A percentile compares a stretch with the other conserved stretches of the same genome.
These are phyloP conservation scores for Gallinago paraguaiae DNA, from an alignment of 2,113 vertebrate genomes.

Conservation along the genomic window DNA sequence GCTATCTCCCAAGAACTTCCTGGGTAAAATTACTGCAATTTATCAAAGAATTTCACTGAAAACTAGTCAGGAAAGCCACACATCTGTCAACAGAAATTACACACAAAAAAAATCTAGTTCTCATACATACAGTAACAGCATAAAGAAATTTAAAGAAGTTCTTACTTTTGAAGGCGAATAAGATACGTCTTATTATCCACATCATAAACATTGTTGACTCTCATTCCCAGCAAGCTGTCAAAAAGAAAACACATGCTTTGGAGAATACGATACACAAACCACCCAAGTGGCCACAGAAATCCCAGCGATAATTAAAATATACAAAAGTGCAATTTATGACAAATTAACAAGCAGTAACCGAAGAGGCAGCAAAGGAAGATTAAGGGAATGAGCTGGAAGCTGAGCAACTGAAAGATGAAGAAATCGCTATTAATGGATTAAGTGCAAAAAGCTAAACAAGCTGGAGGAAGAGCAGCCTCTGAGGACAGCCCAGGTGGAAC, in stretches of 20 bases:
- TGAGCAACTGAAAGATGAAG: neutral
- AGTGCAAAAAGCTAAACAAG: neutral
- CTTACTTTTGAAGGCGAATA: conserved; percentile 97
- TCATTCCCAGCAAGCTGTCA: conserved; percentile 92
- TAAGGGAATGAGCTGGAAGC: neutral
- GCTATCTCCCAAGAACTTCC: fast-evolving
- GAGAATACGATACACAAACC: neutral
- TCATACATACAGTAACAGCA: neutral
- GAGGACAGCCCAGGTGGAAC: neutral
- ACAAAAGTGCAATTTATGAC: neutral
- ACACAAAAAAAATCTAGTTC: neutral
- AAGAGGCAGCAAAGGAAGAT: neutral
- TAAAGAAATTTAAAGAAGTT: neutral
- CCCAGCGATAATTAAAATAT: neutral
- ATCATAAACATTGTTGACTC: conserved; percentile 96
- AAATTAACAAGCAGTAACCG: neutral
- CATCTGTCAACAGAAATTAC: neutral
- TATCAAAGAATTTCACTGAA: neutral
- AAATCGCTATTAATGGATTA: neutral
- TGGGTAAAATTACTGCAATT: neutral
- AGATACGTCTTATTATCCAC: conserved; percentile 98
- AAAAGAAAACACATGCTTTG: neutral
- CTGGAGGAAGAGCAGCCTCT: neutral
- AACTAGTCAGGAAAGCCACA: neutral
- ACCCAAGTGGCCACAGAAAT: neutral